Evolutionary conservation across 2,113 vertebrate species (phyloP), one percentile per base, ranked within the genome.

Genomic region (Excalfactoria chinensis): DNA sequence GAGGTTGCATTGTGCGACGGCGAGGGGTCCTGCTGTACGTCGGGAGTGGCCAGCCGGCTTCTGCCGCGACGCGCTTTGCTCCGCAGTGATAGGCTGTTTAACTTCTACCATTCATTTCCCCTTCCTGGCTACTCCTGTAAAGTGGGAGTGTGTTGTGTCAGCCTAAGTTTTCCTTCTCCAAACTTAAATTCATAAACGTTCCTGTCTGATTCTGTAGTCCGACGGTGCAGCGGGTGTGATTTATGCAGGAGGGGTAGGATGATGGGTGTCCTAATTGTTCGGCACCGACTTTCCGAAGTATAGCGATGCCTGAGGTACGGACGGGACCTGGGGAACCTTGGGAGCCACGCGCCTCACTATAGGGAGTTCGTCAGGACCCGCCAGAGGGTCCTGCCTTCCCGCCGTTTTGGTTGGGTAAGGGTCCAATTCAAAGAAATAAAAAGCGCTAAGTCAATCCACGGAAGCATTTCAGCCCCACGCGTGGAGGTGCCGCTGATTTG

Each of bases 101-200:
- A 95, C 93, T 95, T 96, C 92, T 90, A 87, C 69, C 83, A 49
- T 96, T 90, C 89, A 94, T 96, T 97, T 97, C 96, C 93, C 90
- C 90, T 97, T 97, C 96, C 95, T 93, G 92, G 79, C 94, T 76
- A 83, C 82, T 95, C 81, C 70, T 41, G 53, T 93, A 90, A 91
- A 79, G 89, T 90, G 91, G 81, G 95, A 92, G 88, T 48, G 77
- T 96, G 37, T 93, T 94, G 92, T 93, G 82, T 88, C 92, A 48
- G 70, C 83, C 84, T 88, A 93, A 91, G 43, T 72, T 95, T 81
- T 63, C 69, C 34, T 81, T 56, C 76, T 86, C 78, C 81, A 90
- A 90, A 44, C 95, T 92, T 89, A 95, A 95, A 93, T 91, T 92
- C 89, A 63, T 89, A 95, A 93, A 74, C 63, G 59, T 58, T 93